phyloP scores from a whole-genome alignment of 2,888 invertebrate species.

The Monochamus alternatus region DNA sequence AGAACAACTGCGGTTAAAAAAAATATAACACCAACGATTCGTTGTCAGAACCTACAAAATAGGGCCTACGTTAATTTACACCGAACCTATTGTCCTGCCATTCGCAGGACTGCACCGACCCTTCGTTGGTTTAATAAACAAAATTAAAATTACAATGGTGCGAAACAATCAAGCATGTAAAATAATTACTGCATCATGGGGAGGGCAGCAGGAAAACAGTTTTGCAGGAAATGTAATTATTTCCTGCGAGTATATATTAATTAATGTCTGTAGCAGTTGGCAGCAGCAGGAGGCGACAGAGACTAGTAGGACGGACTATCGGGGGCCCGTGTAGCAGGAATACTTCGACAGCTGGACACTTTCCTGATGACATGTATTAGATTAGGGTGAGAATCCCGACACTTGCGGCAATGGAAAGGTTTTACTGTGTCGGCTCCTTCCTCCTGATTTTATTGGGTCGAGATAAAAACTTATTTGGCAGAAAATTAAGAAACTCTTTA shows the following conservation, averaged over 20 bases:
- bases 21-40: background rate
- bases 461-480: conserved; percentile 31
- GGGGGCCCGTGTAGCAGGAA: conserved; percentile 43
- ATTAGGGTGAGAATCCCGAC: conserved; percentile 70
- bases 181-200: conserved; percentile 63
- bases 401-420: conserved; percentile 64
- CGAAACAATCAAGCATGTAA: conserved; percentile 66
- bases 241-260: conserved; percentile 71
- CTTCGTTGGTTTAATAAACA: conserved; percentile 56
- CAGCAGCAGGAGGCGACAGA: conserved; percentile 66
- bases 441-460: conserved; percentile 36
- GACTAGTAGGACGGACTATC: conserved; percentile 47
- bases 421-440: conserved; percentile 54
- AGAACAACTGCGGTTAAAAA: background rate
- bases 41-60: conserved; percentile 10
- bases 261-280: conserved; percentile 71
- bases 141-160: conserved; percentile 65
- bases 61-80: conserved; percentile 29
- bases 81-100: conserved; percentile 46
- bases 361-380: conserved; percentile 70
- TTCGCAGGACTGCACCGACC: conserved; percentile 45
- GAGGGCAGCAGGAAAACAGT: conserved; percentile 50
- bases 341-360: conserved; percentile 68
- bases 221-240: conserved; percentile 64
- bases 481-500: conserved; percentile 26